A percentile compares a stretch with the other conserved stretches of the same genome.
These are phyloP conservation scores for Elephantulus edwardii DNA, from an alignment of 2,113 vertebrate species.

Conservation along the genomic window DNA sequence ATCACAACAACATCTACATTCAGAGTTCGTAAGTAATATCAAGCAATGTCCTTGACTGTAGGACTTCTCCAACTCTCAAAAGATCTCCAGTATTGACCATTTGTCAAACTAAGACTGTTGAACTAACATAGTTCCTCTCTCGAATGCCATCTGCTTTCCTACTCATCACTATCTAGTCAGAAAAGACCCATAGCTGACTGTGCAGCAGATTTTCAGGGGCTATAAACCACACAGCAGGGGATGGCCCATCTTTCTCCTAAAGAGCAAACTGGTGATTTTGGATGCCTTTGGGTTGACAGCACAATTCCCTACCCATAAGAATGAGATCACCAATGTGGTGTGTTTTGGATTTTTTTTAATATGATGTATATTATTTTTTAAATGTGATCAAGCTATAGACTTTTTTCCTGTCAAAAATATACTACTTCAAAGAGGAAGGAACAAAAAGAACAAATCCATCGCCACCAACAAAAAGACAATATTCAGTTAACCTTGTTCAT, in stretches of 20 bases:
- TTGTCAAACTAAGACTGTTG: not conserved
- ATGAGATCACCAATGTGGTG: slow-evolving; percentile 5
- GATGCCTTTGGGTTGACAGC: too few species aligned
- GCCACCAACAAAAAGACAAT: slow-evolving; percentile 71
- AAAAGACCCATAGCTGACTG: too few species aligned
- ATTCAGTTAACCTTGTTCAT: slow-evolving; percentile 69
- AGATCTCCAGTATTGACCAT: slow-evolving; percentile 19
- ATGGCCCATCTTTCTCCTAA: too few species aligned
- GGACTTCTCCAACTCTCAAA: slow-evolving; percentile 13
- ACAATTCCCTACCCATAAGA: too few species aligned
- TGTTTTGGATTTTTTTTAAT: slow-evolving; percentile 67
- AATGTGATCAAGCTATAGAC: slow-evolving; percentile 34
- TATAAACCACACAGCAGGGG: too few species aligned
- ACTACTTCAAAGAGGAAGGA: slow-evolving; percentile 69
- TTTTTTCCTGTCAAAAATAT: slow-evolving; percentile 55
- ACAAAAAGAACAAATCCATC: slow-evolving; percentile 66
- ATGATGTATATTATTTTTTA: slow-evolving; percentile 56
- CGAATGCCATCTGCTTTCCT: too few species aligned
- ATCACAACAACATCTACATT: too few species aligned
- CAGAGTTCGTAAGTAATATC: not conserved
- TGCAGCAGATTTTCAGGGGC: too few species aligned
- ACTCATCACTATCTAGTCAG: too few species aligned
- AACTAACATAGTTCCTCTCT: not conserved
- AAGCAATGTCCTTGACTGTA: not conserved
- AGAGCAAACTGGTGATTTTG: too few species aligned